Base-by-base conservation (phyloP, 2,888 invertebrate genomes). In the Lasioglossum leucozonium region DNA sequence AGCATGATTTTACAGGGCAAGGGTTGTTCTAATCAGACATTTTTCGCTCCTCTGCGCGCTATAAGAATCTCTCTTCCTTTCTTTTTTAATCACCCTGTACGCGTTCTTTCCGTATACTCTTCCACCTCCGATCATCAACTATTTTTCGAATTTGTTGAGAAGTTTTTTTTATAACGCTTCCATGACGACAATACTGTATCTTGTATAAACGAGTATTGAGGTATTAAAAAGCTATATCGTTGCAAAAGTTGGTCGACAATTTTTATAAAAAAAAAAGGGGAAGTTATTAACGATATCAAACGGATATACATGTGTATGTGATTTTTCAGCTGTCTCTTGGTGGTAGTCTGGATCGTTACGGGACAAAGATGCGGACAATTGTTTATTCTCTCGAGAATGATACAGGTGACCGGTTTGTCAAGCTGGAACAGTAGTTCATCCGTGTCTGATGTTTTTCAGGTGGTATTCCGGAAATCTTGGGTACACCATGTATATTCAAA, bases 391-490 rank as follows among this genome's bases (percentile, higher is more conserved):
- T 44, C 44, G 11, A 44, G 11, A 44, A 4, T 6, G 22, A 8
- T 16, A 2, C 4, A 5, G 30, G 5, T 5, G n/a, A n/a, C n/a
- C 26, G 34, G 37, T 37, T 26, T 0, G 18, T 8, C 11, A 69
- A 26, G 37, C 13, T 51, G 26, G 90, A 82, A 77, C 87, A 79
- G 74, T 90, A 89, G 85, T 91, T 85, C 83, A 91, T 85, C 34
- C 62, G 47, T 72, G 69, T 74, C n/a, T 51, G 77, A 83, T 30
- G 11, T 87, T 91, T 91, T 91, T 89, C 88, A 91, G 91, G 88
- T 90, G 67, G 34, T 18, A 30, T 47, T 85, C 16, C 72, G 84
- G 8, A 86, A 86, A 77, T 86, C 87, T 11, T 82, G 84, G 69
- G 88, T 89, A 62, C 91, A 90, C 79, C 82, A 86, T 10, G 84